Percentiles rank a stretch among this genome's conserved stretches.
Conservation (phyloP, 2,113 vertebrate species). For the Cercocebus atys region DNA sequence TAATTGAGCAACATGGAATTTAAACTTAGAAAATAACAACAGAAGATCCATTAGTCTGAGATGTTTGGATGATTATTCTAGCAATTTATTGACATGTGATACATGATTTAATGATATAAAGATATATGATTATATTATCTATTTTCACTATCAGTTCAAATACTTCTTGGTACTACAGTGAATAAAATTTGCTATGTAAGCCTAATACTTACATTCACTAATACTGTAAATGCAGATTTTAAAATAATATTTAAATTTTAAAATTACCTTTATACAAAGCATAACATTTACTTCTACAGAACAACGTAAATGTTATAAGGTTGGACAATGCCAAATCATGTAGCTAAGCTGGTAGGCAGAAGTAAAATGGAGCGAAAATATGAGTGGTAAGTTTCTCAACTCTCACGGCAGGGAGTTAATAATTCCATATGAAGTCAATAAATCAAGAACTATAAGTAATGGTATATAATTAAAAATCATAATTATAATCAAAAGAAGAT, state of each 20-base stretch:
- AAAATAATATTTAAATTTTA: not conserved
- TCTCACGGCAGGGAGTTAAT: not conserved
- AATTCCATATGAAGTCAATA: not conserved
- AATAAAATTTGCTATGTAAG: not conserved
- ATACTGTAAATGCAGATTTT: not conserved
- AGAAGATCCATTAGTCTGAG: not conserved
- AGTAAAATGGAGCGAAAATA: not conserved
- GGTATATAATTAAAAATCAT: not conserved
- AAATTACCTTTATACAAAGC: not conserved
- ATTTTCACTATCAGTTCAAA: not conserved
- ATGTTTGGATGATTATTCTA: not conserved
- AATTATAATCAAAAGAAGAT: not conserved
- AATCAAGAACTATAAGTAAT: not conserved
- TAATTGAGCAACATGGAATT: not conserved
- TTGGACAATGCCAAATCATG: not conserved
- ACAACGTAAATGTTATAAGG: not conserved
- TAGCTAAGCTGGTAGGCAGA: not conserved
- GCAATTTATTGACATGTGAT: not conserved
- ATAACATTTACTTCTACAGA: not conserved
- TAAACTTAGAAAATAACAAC: not conserved
- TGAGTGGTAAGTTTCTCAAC: not conserved
- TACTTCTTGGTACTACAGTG: not conserved
- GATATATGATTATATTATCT: not conserved
- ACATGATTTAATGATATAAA: not conserved
- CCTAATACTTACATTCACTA: too few species aligned